phyloP scores from a whole-genome alignment of 2,888 invertebrate genomes.

The Tanaodytes sp. region DNA sequence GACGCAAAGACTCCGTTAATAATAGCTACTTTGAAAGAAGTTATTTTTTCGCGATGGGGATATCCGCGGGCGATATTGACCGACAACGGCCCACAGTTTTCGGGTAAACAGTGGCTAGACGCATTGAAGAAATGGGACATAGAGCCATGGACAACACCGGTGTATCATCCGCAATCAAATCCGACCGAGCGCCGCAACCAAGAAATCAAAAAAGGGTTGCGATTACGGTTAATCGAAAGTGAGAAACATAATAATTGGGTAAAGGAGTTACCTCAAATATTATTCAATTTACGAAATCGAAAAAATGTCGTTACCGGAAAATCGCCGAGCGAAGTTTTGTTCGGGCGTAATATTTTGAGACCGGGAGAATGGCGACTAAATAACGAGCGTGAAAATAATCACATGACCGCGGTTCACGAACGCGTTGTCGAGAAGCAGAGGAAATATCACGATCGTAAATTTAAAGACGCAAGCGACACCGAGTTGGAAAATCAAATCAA shows the following conservation, averaged over 20 bases:
- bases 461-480: too few species aligned
- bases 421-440: too few species aligned
- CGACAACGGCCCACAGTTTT: constrained; percentile 17
- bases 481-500: too few species aligned
- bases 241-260: constrained; percentile 13
- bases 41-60: neutral
- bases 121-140: constrained; percentile 3
- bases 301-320: constrained; percentile 18
- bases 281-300: constrained; percentile 11
- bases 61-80: neutral
- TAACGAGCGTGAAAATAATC: neutral
- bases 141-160: constrained; percentile 22
- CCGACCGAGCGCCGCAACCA: constrained; percentile 17
- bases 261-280: constrained; percentile 2
- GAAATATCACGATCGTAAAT: too few species aligned
- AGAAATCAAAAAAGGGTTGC: constrained; percentile 26
- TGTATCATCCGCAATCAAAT: constrained; percentile 25
- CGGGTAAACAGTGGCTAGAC: neutral
- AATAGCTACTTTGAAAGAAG: neutral
- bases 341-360: constrained; percentile 3
- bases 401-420: too few species aligned
- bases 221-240: neutral
- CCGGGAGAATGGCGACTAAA: constrained; percentile 28
- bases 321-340: constrained; percentile 12
- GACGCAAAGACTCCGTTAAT: constrained; percentile 7